These are phyloP conservation scores for Rhodinocichla rosea DNA, from an alignment of 2,113 vertebrate genomes.

Conservation along the genomic window DNA sequence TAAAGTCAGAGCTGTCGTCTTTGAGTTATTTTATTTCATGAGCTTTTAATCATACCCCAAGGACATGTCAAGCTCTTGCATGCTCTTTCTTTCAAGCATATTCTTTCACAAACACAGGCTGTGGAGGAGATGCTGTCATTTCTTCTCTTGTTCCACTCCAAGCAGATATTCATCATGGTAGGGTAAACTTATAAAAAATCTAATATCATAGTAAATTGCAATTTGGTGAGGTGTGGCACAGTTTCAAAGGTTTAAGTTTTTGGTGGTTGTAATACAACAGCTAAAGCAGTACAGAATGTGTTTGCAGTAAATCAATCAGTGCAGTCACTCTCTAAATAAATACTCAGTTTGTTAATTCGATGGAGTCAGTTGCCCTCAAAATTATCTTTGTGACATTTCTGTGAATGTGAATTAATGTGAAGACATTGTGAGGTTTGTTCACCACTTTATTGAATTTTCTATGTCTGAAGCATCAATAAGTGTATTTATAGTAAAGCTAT, in stretches of 20 bases:
- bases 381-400: background rate
- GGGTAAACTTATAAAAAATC: background rate
- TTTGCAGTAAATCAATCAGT: background rate
- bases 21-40: background rate
- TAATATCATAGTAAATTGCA: background rate
- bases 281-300: background rate
- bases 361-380: background rate
- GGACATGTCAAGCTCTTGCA: background rate
- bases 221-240: background rate
- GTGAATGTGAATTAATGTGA: background rate
- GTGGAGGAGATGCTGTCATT: background rate
- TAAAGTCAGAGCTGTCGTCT: conserved; percentile 19
- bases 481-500: background rate
- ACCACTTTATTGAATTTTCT: background rate
- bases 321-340: background rate
- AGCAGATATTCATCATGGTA: background rate
- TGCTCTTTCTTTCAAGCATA: background rate
- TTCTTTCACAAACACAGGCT: background rate
- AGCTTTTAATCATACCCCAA: conserved; percentile 30
- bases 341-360: background rate
- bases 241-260: background rate
- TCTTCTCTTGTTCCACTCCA: background rate
- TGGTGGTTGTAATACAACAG: background rate
- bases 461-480: background rate
- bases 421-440: background rate